phyloP scores from a whole-genome alignment of 1,140 invertebrate species.

The Magallana ariakensis region DNA sequence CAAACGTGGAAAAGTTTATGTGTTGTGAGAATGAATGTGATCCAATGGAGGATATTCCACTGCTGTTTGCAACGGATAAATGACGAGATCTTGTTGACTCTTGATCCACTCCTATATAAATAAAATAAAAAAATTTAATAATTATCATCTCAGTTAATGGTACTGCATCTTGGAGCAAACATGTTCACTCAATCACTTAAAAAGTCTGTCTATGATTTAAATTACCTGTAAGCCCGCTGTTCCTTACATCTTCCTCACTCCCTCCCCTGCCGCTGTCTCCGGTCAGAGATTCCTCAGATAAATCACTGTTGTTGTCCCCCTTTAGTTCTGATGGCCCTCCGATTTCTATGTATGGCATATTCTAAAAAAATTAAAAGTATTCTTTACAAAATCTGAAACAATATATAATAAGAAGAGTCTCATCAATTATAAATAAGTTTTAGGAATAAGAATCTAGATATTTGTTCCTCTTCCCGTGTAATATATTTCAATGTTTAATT shows the following conservation, averaged over 20 bases:
- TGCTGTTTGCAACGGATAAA: conserved; percentile 45
- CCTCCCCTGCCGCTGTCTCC: conserved; percentile 73
- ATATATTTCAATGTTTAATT: too few species aligned
- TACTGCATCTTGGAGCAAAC: background rate
- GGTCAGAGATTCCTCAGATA: conserved; percentile 66
- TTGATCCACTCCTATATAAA: background rate
- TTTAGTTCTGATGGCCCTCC: background rate
- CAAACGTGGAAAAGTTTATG: conserved; percentile 64
- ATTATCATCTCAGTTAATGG: too few species aligned
- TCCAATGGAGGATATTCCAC: conserved; percentile 50
- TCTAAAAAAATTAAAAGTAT: background rate
- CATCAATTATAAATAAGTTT: too few species aligned
- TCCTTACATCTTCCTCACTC: conserved; percentile 71
- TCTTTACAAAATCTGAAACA: background rate
- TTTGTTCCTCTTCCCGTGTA: too few species aligned
- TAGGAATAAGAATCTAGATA: too few species aligned
- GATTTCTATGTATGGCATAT: conserved; percentile 4
- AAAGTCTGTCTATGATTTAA: conserved; percentile 12
- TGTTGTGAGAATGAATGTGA: conserved; percentile 44
- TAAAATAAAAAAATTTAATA: too few species aligned
- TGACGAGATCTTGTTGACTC: conserved; percentile 47
- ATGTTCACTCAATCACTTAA: background rate
- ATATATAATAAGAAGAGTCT: too few species aligned
- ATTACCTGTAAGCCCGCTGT: conserved; percentile 44
- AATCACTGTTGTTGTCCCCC: conserved; percentile 64